These are phyloP conservation scores for Fulmarus glacialis DNA, from an alignment of 2,113 vertebrate genomes.

Conservation along the genomic window DNA sequence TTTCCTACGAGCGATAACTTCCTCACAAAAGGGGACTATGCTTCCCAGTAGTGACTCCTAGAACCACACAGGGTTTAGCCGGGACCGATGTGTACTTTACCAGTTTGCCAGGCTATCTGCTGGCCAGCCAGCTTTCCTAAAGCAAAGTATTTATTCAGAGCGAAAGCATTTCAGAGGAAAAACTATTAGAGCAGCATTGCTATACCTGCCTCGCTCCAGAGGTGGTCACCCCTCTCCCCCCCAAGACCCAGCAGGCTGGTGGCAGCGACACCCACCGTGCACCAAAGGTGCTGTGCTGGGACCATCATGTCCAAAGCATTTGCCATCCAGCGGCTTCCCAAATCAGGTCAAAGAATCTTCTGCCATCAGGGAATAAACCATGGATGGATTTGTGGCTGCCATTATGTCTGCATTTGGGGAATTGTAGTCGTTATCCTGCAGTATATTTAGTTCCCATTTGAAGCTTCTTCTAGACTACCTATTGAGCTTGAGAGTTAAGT, in stretches of 20 bases:
- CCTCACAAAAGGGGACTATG: neutral
- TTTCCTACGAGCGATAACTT: accelerated
- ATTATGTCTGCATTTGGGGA: neutral
- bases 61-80: accelerated
- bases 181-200: neutral
- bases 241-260: neutral
- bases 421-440: neutral
- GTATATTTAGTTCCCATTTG: neutral
- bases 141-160: neutral
- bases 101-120: neutral
- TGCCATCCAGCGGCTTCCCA: neutral
- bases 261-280: accelerated
- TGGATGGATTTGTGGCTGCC: neutral
- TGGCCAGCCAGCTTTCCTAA: neutral
- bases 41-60: neutral
- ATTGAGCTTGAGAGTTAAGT: neutral
- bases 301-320: neutral
- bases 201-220: accelerated
- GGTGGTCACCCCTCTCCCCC: accelerated
- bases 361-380: neutral
- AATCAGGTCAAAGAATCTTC: neutral
- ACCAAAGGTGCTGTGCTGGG: neutral
- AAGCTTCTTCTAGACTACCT: neutral
- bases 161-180: neutral
- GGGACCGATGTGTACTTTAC: neutral